Base-by-base conservation (phyloP, 2,113 vertebrate genomes). In the Etheostoma spectabile region DNA sequence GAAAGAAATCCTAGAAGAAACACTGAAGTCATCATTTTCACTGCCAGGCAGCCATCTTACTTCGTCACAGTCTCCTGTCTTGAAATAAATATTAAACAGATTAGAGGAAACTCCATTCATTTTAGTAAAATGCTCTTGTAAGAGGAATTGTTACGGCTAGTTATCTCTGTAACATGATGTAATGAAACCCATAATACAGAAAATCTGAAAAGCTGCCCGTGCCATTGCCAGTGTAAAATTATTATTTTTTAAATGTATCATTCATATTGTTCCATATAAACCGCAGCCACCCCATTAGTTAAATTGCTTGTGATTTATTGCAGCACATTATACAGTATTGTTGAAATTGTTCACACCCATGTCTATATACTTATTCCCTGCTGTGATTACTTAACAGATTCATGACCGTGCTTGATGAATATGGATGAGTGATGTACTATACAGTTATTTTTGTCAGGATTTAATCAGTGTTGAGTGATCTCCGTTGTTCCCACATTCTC, bases 381-480 rank as follows among this genome's bases (percentile, higher is more conserved):
- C 74, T 77, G 79, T 80, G 66, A 87, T 90, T 84, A 88, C 84
- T 91, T 90, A 92, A 90, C 80, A 79, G 73, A 86, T 59, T 83
- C 81, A 85, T 84, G 91, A 73, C 82, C 76, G 59, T 14, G 73
- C 74, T 83, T 73, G 77, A 88, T 92, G 81, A 90, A 89, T 90
- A 88, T 85, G 71, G 77, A 76, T 84, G 86, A 90, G 27, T 82
- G 83, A 91, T 87, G 90, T 22, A 55, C 85, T 62, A 67, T 82
- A 74, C 78, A 46, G 77, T 89, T 85, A 86, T 88, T 88, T 90
- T 84, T 4, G 59, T 67, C 87, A 63, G 86, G 77, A 85, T 91
- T 92, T 92, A 93, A 94, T 92, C 92, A 92, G 83, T 21, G 78
- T 78, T 80, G 87, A 93, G 87, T 90, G 90, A 90, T 87, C 79